These are phyloP conservation scores for Clarias platycephalus DNA, from an alignment of 2,797 vertebrate species.

Conservation along the genomic window DNA sequence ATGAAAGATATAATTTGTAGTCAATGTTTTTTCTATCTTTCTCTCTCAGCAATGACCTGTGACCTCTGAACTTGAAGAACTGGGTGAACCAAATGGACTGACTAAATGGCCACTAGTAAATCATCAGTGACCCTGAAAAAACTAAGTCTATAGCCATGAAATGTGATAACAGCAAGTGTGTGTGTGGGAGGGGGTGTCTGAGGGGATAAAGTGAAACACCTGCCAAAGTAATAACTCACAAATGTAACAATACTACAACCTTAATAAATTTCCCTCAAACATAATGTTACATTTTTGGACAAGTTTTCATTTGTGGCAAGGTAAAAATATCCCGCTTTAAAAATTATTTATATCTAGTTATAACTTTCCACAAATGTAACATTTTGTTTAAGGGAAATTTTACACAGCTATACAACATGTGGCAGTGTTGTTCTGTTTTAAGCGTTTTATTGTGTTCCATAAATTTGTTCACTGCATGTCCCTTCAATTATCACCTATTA, in stretches of 20 bases:
- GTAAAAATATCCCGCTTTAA: no score
- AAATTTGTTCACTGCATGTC: background rate
- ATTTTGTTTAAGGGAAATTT: no score
- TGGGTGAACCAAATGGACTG: slow-evolving; percentile 44
- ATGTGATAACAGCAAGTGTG: slow-evolving; percentile 10
- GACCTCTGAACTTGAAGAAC: slow-evolving; percentile 57
- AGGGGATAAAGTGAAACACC: no score
- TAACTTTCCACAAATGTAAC: no score
- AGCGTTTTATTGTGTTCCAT: background rate
- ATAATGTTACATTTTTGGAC: no score
- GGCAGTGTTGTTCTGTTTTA: background rate
- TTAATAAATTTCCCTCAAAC: no score
- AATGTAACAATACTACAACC: no score
- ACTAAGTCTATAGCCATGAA: slow-evolving; percentile 27
- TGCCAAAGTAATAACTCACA: no score
- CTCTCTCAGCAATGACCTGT: slow-evolving; percentile 3
- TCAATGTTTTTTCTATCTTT: background rate
- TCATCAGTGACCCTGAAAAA: slow-evolving; percentile 69
- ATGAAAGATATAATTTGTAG: no score
- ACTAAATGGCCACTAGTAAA: slow-evolving; percentile 60
- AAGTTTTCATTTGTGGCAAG: no score
- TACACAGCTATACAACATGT: background rate
- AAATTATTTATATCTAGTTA: no score
- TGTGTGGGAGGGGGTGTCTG: background rate
- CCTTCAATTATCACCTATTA: background rate